These are phyloP conservation scores for Perodicticus potto DNA, from an alignment of 2,797 vertebrate species.

Conservation along the genomic window DNA sequence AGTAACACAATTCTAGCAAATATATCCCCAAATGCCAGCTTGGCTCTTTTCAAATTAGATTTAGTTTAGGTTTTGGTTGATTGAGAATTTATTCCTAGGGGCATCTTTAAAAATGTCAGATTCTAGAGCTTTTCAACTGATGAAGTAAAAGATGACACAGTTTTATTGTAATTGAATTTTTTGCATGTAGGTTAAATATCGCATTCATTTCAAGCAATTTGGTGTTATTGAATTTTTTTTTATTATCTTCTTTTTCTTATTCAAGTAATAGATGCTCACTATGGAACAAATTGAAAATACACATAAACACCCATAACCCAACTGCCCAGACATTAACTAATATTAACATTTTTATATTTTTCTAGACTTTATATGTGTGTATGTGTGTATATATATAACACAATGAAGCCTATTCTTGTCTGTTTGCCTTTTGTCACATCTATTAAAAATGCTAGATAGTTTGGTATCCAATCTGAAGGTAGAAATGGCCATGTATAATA, in stretches of 20 bases:
- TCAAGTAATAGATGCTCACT: not conserved
- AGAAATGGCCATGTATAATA: not conserved
- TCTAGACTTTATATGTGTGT: not conserved
- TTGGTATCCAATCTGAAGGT: not conserved
- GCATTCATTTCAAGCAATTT: slow-evolving; percentile 55
- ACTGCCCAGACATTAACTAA: not conserved
- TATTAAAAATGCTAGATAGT: not conserved
- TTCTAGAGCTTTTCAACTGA: slow-evolving; percentile 14
- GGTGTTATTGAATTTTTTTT: slow-evolving; percentile 45
- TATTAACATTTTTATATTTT: not conserved
- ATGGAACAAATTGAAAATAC: slow-evolving; percentile 1
- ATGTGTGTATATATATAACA: no score
- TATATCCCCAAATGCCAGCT: not conserved
- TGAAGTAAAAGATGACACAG: not conserved
- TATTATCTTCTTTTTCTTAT: not conserved
- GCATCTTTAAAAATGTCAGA: slow-evolving; percentile 57
- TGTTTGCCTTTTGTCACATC: not conserved
- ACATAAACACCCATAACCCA: not conserved
- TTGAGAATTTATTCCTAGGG: slow-evolving; percentile 59
- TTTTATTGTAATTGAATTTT: slow-evolving; percentile 72
- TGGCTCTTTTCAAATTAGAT: slow-evolving; percentile 50
- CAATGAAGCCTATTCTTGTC: not conserved
- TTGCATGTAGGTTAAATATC: slow-evolving; percentile 48
- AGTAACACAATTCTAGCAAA: not conserved
- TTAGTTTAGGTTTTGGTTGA: slow-evolving; percentile 52